These are phyloP conservation scores for Philereme transversata DNA, from an alignment of 2,888 invertebrate species.

Conservation along the genomic window DNA sequence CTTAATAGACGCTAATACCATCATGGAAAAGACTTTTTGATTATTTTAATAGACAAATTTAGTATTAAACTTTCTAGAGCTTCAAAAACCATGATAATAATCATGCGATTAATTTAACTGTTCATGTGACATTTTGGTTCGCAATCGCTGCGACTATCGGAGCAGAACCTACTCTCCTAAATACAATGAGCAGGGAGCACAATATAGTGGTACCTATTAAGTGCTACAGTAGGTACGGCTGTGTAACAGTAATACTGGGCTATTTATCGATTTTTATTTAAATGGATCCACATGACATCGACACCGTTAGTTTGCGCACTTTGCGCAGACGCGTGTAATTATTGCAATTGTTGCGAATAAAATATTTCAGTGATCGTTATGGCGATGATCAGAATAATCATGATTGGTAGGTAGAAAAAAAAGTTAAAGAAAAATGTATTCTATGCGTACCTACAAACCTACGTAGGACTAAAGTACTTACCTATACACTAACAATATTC, in stretches of 20 bases:
- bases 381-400: background rate
- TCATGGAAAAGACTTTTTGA: background rate
- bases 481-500: too few relatives aligned
- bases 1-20: background rate
- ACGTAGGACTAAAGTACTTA: too few relatives aligned
- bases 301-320: slow-evolving; percentile 66
- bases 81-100: slow-evolving; percentile 26
- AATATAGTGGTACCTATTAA: slow-evolving; percentile 17
- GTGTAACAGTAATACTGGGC: slow-evolving; percentile 55
- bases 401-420: background rate
- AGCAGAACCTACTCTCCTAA: slow-evolving; percentile 33
- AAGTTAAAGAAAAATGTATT: too few relatives aligned
- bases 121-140: slow-evolving; percentile 25
- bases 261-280: slow-evolving; percentile 66
- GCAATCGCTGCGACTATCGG: slow-evolving; percentile 31
- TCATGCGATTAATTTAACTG: slow-evolving; percentile 33
- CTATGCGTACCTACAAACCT: too few relatives aligned
- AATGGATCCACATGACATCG: slow-evolving; percentile 60
- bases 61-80: slow-evolving; percentile 5
- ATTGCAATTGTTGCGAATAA: slow-evolving; percentile 46
- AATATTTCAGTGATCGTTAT: slow-evolving; percentile 12
- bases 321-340: slow-evolving; percentile 64
- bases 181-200: slow-evolving; percentile 30
- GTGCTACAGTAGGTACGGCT: slow-evolving; percentile 8
- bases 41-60: too few relatives aligned